A percentile compares a stretch with the other conserved stretches of the same genome.
phyloP scores from a whole-genome alignment of 2,113 vertebrate genomes.

The Lamprologus sp. region DNA sequence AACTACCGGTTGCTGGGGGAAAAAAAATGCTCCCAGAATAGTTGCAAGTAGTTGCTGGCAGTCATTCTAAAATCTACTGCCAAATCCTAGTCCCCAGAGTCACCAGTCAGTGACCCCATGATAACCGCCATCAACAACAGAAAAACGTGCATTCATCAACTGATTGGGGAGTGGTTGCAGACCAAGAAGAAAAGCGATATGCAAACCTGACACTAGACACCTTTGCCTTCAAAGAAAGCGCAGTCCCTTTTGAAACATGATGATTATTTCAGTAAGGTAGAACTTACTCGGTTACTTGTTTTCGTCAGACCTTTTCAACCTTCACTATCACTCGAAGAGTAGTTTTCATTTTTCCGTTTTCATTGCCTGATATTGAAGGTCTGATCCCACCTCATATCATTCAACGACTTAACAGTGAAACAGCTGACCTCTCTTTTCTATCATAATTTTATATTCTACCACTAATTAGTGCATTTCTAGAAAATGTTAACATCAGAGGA shows the following conservation, averaged over 20 bases:
- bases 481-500: background rate
- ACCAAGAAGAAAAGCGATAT: background rate
- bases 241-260: background rate
- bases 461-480: background rate
- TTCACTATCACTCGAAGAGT: background rate
- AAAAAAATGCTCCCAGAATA: background rate
- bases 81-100: accelerated
- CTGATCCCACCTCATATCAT: background rate
- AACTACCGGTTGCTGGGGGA: background rate
- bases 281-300: background rate
- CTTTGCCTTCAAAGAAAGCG: background rate
- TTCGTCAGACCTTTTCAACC: background rate
- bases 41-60: background rate
- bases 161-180: background rate
- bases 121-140: background rate
- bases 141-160: background rate
- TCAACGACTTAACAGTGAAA: background rate
- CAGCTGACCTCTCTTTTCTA: background rate
- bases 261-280: background rate
- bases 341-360: background rate
- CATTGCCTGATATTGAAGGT: background rate
- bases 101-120: background rate
- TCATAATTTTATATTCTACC: background rate
- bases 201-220: background rate
- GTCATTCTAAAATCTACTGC: background rate